A percentile compares a stretch with the other conserved stretches of the same genome.
Evolutionary conservation across 2,888 invertebrate genomes (phyloP).

Genomic region (Melanophora roralis): DNA sequence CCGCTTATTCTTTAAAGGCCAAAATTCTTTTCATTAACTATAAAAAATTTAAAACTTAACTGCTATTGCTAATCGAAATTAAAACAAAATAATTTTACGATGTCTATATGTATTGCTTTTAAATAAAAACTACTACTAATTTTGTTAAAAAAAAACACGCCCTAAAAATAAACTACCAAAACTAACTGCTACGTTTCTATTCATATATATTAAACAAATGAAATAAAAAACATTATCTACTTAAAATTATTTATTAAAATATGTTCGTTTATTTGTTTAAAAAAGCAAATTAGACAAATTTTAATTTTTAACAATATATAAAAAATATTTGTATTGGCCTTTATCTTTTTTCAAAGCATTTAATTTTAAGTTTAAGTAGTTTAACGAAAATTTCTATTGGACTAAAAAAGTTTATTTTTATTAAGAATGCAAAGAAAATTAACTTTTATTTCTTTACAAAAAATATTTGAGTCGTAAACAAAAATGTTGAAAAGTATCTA

Average conservation of each 20-base stretch:
- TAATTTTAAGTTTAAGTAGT: not conserved
- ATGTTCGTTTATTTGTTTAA: not conserved
- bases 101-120: no score
- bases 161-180: not conserved
- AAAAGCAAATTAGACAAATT: not conserved
- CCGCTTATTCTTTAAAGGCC: conserved; percentile 46
- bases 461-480: not conserved
- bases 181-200: not conserved
- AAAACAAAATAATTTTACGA: not conserved
- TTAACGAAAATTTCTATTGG: not conserved
- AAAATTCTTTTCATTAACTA: conserved; percentile 42
- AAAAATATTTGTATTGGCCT: not conserved
- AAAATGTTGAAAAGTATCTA: conserved; percentile 35
- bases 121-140: no score
- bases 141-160: not conserved
- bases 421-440: no score
- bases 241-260: not conserved
- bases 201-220: not conserved
- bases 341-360: not conserved
- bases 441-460: not conserved
- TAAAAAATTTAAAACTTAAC: conserved; percentile 4
- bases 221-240: not conserved
- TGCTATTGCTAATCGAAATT: not conserved
- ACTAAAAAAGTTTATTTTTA: not conserved
- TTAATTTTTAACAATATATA: not conserved